A percentile compares a stretch with the other conserved stretches of the same genome.
These are phyloP conservation scores for Donacobius atricapilla DNA, from an alignment of 2,113 vertebrate genomes.

Conservation along the genomic window DNA sequence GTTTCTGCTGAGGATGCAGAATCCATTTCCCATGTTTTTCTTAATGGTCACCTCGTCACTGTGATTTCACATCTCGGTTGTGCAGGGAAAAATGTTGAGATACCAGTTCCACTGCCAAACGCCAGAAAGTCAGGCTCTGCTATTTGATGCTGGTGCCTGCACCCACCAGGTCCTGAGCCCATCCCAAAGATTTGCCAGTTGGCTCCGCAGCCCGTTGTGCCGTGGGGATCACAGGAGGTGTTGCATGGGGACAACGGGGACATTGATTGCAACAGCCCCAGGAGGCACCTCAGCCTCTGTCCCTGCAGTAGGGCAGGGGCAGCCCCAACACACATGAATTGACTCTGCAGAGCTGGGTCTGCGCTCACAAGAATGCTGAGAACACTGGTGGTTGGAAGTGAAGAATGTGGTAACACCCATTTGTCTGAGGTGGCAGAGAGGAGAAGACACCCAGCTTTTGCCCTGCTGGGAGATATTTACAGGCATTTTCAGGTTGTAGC, in stretches of 20 bases:
- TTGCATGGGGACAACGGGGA: background rate
- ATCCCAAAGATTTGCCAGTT: background rate
- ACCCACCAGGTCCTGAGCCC: background rate
- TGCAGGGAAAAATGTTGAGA: background rate
- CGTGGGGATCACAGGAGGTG: background rate
- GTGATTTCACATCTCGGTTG: background rate
- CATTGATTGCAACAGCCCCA: background rate
- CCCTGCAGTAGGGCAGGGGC: background rate
- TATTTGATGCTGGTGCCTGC: background rate
- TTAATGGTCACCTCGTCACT: too few relatives aligned
- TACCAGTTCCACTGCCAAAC: background rate
- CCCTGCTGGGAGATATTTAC: background rate
- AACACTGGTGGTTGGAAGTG: background rate
- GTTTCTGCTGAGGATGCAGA: background rate
- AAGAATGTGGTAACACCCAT: background rate
- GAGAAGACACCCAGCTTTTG: background rate
- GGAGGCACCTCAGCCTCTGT: background rate
- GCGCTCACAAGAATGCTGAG: background rate
- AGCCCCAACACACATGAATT: background rate
- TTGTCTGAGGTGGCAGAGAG: background rate
- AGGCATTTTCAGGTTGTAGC: background rate
- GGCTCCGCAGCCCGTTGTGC: background rate
- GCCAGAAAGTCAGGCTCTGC: background rate
- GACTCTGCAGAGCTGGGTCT: background rate
- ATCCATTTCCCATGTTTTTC: background rate